Evolutionary conservation across 2,888 invertebrate species (phyloP).

Genomic region (Hypomecis atomaria): DNA sequence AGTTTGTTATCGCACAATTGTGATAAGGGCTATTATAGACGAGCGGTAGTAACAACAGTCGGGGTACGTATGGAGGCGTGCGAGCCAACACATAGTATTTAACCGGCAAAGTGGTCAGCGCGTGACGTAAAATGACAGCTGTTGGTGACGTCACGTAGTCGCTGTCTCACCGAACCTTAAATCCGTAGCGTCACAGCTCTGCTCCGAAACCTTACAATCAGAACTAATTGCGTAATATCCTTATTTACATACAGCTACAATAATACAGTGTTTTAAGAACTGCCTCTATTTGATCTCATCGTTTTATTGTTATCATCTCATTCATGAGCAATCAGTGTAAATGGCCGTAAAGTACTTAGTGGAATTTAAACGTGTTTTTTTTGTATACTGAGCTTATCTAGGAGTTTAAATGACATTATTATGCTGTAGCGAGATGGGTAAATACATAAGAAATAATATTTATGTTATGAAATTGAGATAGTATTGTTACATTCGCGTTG

Average conservation of each 20-base stretch:
- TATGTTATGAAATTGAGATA: constrained; percentile 29
- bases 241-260: constrained; percentile 4
- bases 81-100: constrained; percentile 50
- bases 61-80: constrained; percentile 65
- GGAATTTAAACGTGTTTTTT: constrained; percentile 11
- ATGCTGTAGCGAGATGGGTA: constrained; percentile 19
- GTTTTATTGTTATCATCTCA: constrained; percentile 10
- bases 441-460: constrained; percentile 36
- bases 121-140: constrained; percentile 44
- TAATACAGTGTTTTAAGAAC: neutral
- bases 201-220: constrained; percentile 31
- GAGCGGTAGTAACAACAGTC: constrained; percentile 51
- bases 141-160: constrained; percentile 35
- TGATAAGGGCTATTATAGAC: constrained; percentile 53
- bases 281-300: constrained; percentile 1
- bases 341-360: constrained; percentile 2
- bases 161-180: constrained; percentile 22
- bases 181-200: constrained; percentile 28
- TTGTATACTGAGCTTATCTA: constrained; percentile 31
- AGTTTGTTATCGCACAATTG: constrained; percentile 63
- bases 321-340: constrained; percentile 4
- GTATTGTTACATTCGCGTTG: constrained; percentile 19
- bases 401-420: constrained; percentile 14
- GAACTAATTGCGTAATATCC: constrained; percentile 19
- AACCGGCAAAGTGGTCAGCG: constrained; percentile 50